A percentile compares a stretch with the other conserved stretches of the same genome.
These are phyloP conservation scores for Strigops habroptila DNA, from an alignment of 2,113 vertebrate species.

Conservation along the genomic window DNA sequence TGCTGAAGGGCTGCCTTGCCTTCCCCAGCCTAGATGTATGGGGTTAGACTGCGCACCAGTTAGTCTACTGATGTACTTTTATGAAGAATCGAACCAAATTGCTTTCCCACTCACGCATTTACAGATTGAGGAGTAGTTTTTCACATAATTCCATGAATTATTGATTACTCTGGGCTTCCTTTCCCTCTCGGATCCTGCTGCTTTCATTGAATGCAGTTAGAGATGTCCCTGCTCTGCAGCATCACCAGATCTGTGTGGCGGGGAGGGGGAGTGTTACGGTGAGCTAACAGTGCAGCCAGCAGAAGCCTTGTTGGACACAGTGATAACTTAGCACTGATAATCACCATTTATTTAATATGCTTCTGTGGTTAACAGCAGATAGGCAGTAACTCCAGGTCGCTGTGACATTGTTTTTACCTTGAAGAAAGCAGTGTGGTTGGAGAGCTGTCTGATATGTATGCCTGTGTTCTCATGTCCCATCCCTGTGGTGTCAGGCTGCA, in stretches of 20 bases:
- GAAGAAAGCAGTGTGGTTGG: not conserved
- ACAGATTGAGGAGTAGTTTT: not conserved
- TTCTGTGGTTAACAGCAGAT: not conserved
- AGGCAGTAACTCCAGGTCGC: not conserved
- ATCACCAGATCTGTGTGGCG: fast-evolving
- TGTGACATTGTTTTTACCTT: not conserved
- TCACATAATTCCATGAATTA: not conserved
- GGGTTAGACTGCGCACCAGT: fast-evolving
- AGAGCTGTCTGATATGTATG: not conserved
- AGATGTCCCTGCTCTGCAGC: not conserved
- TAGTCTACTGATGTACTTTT: not conserved
- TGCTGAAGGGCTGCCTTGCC: not conserved
- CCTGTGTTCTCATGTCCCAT: not conserved
- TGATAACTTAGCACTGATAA: not conserved
- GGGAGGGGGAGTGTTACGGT: no score
- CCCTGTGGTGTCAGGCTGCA: not conserved
- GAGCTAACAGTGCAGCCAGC: not conserved
- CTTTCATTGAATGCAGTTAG: not conserved
- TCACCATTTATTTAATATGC: not conserved
- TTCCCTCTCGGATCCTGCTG: not conserved
- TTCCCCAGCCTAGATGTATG: not conserved
- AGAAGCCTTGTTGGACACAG: not conserved
- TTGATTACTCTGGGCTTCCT: not conserved
- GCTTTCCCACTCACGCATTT: not conserved
- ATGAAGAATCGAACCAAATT: not conserved